Percentiles rank a stretch among this genome's conserved stretches.
phyloP scores from a whole-genome alignment of 2,888 invertebrate species.

The Clunio marinus region DNA sequence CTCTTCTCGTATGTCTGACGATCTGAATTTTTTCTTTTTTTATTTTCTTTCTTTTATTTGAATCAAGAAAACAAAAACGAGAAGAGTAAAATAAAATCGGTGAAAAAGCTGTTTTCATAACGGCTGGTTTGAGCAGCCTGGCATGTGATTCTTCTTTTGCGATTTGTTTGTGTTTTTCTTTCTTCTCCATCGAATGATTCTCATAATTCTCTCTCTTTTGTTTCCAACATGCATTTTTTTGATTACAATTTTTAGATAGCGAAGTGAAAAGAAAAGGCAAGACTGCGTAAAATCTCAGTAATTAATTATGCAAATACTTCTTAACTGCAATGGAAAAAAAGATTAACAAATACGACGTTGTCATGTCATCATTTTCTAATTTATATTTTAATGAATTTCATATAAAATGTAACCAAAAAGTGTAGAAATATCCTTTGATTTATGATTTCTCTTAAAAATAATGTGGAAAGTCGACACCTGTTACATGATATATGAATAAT shows the following conservation, averaged over 20 bases:
- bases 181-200: neutral
- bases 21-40: too few species aligned
- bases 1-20: too few species aligned
- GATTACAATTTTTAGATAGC: neutral
- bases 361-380: neutral
- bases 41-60: too few species aligned
- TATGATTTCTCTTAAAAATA: too few species aligned
- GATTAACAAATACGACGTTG: too few species aligned
- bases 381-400: too few species aligned
- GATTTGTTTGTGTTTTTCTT: neutral
- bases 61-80: too few species aligned
- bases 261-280: neutral
- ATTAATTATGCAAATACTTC: slow-evolving; percentile 14
- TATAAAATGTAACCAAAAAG: too few species aligned
- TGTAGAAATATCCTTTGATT: too few species aligned
- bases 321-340: slow-evolving; percentile 4
- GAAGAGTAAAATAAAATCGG: neutral
- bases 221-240: neutral
- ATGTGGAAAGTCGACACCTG: too few species aligned
- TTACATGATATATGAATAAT: too few species aligned
- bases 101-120: neutral
- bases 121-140: too few species aligned
- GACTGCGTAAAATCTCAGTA: neutral
- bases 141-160: slow-evolving; percentile 8
- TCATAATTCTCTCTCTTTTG: neutral